Conservation (phyloP, 2,113 vertebrate genomes). For the Tyto alba region DNA sequence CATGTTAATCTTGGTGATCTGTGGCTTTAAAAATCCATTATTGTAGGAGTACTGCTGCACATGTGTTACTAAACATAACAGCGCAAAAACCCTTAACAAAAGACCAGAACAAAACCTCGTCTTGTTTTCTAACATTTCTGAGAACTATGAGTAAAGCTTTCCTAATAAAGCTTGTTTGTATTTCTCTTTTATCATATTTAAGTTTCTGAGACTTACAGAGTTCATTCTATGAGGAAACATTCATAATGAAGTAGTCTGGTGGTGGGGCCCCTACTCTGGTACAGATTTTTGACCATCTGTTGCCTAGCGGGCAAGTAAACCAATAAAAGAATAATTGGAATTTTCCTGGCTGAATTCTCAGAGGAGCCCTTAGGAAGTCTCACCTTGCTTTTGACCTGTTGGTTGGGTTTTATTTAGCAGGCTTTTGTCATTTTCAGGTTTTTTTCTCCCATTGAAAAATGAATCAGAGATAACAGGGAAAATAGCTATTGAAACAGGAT, state of each 20-base stretch:
- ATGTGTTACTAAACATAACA: neutral
- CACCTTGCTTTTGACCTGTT: slow-evolving; percentile 21
- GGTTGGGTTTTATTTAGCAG: neutral
- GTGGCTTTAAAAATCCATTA: neutral
- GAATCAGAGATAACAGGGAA: neutral
- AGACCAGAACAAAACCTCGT: neutral
- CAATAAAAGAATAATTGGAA: slow-evolving; percentile 12
- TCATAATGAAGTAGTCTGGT: neutral
- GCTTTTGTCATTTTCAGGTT: neutral
- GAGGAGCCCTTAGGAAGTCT: neutral
- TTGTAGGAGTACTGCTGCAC: neutral
- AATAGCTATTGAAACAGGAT: neutral
- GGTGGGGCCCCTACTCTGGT: neutral
- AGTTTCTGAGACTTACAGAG: neutral
- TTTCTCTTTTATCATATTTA: neutral
- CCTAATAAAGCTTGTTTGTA: neutral
- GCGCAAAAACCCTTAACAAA: neutral
- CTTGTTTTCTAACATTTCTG: neutral
- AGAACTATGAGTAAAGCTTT: neutral
- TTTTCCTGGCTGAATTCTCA: slow-evolving; percentile 1
- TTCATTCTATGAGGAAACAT: neutral
- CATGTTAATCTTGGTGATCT: neutral
- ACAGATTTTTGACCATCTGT: slow-evolving; percentile 23
- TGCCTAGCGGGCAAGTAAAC: slow-evolving; percentile 5
- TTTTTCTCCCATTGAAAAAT: neutral